Percentiles rank a stretch among this genome's conserved stretches.
These are phyloP conservation scores for Hybos culiciformis DNA, from an alignment of 2,888 invertebrate genomes.

Conservation along the genomic window DNA sequence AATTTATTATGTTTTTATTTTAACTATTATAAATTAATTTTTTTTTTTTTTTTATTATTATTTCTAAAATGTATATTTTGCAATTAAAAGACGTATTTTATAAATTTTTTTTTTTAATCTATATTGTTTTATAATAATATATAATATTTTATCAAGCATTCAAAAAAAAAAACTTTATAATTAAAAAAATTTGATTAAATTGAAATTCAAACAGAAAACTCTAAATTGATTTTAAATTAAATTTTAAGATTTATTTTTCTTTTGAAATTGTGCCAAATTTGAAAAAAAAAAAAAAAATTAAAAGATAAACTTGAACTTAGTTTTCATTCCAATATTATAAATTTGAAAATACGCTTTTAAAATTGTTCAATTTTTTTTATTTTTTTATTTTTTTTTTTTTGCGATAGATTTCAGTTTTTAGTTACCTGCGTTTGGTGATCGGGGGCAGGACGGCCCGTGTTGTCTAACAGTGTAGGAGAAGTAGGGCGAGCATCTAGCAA, in stretches of 20 bases:
- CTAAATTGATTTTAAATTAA: background rate
- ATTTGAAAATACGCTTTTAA: background rate
- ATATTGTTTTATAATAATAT: constrained; percentile 19
- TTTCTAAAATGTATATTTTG: background rate
- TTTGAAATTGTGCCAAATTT: background rate
- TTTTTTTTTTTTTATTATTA: background rate
- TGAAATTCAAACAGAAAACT: background rate
- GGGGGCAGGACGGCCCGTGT: constrained; percentile 64
- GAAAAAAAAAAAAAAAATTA: background rate
- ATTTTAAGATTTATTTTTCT: background rate
- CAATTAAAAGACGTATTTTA: background rate
- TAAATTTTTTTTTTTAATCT: background rate
- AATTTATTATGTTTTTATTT: background rate
- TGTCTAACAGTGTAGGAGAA: constrained; percentile 79
- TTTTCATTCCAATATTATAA: too few relatives aligned
- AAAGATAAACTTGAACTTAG: background rate
- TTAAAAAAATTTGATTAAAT: background rate
- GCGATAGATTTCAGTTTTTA: constrained; percentile 23
- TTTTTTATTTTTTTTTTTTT: background rate
- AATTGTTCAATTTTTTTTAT: background rate
- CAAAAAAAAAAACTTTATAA: background rate
- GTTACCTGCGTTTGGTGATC: constrained; percentile 60
- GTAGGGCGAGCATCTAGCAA: constrained; percentile 89
- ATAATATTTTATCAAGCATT: background rate
- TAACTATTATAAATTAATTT: background rate